Evolutionary conservation across 2,888 invertebrate species (phyloP).

Genomic region (Cryptocheilus praepositus): DNA sequence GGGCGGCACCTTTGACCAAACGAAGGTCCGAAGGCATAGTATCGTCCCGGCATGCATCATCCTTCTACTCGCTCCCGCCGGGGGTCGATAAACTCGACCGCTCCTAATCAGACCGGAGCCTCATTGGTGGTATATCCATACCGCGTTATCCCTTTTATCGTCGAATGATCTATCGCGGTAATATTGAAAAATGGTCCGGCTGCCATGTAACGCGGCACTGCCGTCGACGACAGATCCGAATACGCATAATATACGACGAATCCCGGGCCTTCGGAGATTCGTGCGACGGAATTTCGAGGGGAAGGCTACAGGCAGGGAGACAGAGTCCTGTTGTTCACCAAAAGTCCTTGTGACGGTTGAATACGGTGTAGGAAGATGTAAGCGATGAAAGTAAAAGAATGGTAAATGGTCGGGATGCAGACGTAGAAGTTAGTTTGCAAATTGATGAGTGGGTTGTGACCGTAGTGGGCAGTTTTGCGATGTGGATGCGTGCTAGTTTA

Average conservation of each 20-base stretch:
- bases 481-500: no score
- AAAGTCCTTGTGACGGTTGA: no score
- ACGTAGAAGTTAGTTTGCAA: no score
- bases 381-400: no score
- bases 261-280: slow-evolving; percentile 11
- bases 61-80: slow-evolving; percentile 39
- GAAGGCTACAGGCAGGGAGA: slow-evolving; percentile 6
- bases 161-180: slow-evolving; percentile 61
- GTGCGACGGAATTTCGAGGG: neutral
- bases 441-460: no score
- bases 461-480: no score
- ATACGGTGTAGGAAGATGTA: no score
- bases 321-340: no score
- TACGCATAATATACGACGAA: slow-evolving; percentile 57
- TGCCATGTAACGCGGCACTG: slow-evolving; percentile 17
- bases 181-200: slow-evolving; percentile 61
- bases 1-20: slow-evolving; percentile 55
- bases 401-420: no score
- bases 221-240: slow-evolving; percentile 60
- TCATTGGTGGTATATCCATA: slow-evolving; percentile 52
- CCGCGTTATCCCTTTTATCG: slow-evolving; percentile 56
- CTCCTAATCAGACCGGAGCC: slow-evolving; percentile 56
- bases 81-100: slow-evolving; percentile 53
- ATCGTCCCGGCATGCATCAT: slow-evolving; percentile 50
- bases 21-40: slow-evolving; percentile 40